Evolutionary conservation across 2,888 invertebrate species (phyloP), one percentile per base, ranked within the genome.

Genomic region (Bhutanitis thaidina): DNA sequence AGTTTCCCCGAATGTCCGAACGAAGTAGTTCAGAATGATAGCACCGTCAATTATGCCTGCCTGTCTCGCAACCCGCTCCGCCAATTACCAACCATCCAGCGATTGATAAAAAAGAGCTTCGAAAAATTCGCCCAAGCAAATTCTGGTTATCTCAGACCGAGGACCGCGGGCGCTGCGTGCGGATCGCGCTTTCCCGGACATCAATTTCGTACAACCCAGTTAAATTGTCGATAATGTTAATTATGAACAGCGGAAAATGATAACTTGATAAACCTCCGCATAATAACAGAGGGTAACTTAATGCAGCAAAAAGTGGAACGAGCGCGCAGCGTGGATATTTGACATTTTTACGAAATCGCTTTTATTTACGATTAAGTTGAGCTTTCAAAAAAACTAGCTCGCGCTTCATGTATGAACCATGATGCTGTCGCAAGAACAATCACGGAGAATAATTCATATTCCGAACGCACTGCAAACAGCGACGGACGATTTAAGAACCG

Each of bases 351-450:
- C 71, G 70, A 78, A 80, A 75, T 71, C 65, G 57, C 70, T 70
- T 74, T 77, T 75, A 77, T 79, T 80, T 80, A 79, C 74, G 77
- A 76, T 57, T 65, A 56, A 69, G 69, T 65, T 67, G 66, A 65
- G 68, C 70, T 65, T 75, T 71, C 20, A 70, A 77, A 80, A 87
- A 87, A 87, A 84, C 82, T 86, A 88, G 84, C 80, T 83, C 79
- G 75, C 80, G 80, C 84, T 89, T 90, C 87, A 90, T 87, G 89
- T 89, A 87, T 90, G 89, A 90, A 88, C 85, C 88, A 88, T 88
- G 87, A 81, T 80, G 80, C 72, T 77, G 78, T 67, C 73, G 77
- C 81, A 86, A 82, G 85, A 85, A 88, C 87, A 86, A 88, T 84
- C 82, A 83, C 75, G 69, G 68, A 69, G 85, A 87, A 88, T 90